Conservation (phyloP, 92 coral and sea anemone genomes). For the Siderastrea siderea region DNA sequence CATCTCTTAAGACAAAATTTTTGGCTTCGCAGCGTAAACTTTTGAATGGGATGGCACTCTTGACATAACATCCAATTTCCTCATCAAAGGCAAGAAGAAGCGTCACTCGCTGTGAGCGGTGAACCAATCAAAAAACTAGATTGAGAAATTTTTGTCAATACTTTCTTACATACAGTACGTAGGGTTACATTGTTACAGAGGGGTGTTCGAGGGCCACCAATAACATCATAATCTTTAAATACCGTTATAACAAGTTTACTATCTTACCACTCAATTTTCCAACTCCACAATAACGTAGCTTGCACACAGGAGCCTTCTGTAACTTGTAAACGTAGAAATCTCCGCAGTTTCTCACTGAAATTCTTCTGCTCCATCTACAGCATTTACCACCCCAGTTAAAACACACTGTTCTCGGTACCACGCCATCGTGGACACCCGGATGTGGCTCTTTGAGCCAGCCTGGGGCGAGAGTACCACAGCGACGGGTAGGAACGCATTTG, state of each 20-base stretch:
- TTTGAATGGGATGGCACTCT: too few relatives aligned
- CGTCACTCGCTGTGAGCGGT: too few relatives aligned
- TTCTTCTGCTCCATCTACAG: slow-evolving; percentile 19
- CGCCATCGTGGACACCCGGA: slow-evolving; percentile 16
- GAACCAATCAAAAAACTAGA: too few relatives aligned
- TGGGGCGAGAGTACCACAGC: slow-evolving; percentile 49
- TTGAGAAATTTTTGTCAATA: too few relatives aligned
- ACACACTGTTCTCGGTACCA: slow-evolving; percentile 25
- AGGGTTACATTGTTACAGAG: too few relatives aligned
- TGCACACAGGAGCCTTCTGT: slow-evolving; percentile 19
- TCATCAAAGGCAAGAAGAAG: too few relatives aligned
- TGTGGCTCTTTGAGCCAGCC: slow-evolving; percentile 35
- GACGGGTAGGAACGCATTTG: slow-evolving; percentile 10
- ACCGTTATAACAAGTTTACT: background rate
- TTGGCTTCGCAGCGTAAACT: too few relatives aligned
- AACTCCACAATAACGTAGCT: slow-evolving; percentile 35
- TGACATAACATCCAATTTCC: too few relatives aligned
- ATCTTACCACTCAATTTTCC: slow-evolving; percentile 3
- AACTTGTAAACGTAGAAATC: slow-evolving; percentile 29
- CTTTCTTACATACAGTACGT: too few relatives aligned
- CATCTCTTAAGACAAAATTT: too few relatives aligned
- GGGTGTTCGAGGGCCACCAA: too few relatives aligned
- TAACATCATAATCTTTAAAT: background rate
- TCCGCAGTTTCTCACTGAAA: slow-evolving; percentile 38
- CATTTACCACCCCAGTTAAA: slow-evolving; percentile 13